Conservation (phyloP, 2,113 vertebrate species). For the Notothenia rossii region DNA sequence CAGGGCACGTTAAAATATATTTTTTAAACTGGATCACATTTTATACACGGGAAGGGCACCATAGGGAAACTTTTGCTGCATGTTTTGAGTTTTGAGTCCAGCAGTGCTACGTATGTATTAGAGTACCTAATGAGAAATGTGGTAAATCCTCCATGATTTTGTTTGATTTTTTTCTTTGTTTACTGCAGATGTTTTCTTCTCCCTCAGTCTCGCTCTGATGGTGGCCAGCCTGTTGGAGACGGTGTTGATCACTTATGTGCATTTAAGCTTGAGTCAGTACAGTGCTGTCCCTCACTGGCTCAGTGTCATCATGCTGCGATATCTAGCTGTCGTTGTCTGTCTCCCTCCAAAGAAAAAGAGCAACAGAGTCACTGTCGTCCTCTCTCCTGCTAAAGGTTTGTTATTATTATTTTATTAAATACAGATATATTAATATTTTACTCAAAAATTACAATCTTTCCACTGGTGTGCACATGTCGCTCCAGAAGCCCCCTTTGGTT, state of each 20-base stretch:
- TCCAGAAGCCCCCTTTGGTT: background rate
- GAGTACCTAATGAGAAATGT: background rate
- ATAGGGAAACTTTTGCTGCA: no score
- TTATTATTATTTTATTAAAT: background rate
- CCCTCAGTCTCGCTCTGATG: constrained; percentile 82
- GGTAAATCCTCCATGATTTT: background rate
- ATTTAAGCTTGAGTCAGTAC: constrained; percentile 73
- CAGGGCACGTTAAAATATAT: no score
- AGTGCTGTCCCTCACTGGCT: constrained; percentile 75
- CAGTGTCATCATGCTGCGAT: constrained; percentile 69
- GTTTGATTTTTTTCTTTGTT: background rate
- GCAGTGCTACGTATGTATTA: no score
- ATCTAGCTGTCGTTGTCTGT: constrained; percentile 77
- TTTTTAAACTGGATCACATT: no score
- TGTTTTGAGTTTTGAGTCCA: no score
- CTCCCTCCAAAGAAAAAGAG: constrained; percentile 28
- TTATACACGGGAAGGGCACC: no score
- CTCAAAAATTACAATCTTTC: background rate
- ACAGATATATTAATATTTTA: no score
- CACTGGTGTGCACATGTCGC: background rate
- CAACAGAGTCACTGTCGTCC: constrained; percentile 23
- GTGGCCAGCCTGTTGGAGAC: constrained; percentile 85
- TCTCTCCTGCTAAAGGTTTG: constrained; percentile 31
- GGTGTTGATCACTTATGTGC: constrained; percentile 82
- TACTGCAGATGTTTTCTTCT: constrained; percentile 61